These are phyloP conservation scores for Hipposideros armiger DNA, from an alignment of 2,113 vertebrate species.

Conservation along the genomic window DNA sequence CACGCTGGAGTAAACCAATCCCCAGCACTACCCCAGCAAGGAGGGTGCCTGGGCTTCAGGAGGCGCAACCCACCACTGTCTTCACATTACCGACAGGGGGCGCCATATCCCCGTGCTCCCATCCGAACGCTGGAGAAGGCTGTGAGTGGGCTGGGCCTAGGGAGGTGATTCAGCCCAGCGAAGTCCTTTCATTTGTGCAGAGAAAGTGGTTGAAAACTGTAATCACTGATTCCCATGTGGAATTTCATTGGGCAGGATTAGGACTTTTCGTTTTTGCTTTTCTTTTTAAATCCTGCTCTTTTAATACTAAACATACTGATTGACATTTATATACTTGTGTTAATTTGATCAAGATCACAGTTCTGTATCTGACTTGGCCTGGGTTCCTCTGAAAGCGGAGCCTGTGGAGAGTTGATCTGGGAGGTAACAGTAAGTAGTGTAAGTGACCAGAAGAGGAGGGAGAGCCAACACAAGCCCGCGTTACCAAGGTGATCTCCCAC, in stretches of 20 bases:
- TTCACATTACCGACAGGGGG: background rate
- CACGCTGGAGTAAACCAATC: background rate
- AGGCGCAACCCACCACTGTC: accelerated
- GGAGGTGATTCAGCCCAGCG: background rate
- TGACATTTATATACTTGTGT: background rate
- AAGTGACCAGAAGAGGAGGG: background rate
- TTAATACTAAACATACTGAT: background rate
- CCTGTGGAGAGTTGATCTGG: background rate
- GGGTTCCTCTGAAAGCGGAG: background rate
- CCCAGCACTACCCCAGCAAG: accelerated
- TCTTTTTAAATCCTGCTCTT: background rate
- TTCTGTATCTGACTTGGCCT: background rate
- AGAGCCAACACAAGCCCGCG: background rate
- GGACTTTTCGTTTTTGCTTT: background rate
- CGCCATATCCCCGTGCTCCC: background rate
- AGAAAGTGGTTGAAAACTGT: background rate
- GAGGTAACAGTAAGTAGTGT: background rate
- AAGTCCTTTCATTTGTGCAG: background rate
- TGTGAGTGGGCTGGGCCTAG: background rate
- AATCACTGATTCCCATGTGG: background rate
- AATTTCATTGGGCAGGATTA: background rate
- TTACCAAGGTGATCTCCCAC: background rate
- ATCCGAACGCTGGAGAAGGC: background rate
- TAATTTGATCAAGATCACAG: too few relatives aligned
- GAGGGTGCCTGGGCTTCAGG: background rate